These are phyloP conservation scores for Melanargia galathea DNA, from an alignment of 2,888 invertebrate species.

Conservation along the genomic window DNA sequence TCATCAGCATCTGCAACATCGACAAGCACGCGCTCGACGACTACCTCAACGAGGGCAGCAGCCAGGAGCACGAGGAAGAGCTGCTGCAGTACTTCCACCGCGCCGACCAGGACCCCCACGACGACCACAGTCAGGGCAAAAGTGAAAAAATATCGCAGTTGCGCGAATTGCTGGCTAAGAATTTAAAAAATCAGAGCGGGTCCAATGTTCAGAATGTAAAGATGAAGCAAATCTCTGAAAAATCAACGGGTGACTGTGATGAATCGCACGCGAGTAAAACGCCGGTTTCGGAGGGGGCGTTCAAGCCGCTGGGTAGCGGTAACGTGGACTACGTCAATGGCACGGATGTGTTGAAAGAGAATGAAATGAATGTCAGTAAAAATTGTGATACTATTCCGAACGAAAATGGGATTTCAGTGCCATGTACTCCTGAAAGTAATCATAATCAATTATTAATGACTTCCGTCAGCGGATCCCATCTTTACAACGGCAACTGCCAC, in stretches of 20 bases:
- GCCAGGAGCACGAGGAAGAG: constrained; percentile 93
- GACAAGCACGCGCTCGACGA: constrained; percentile 92
- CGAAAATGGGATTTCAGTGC: constrained; percentile 58
- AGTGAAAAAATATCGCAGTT: constrained; percentile 88
- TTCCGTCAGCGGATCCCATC: constrained; percentile 52
- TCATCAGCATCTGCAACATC: constrained; percentile 88
- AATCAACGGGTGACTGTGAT: constrained; percentile 50
- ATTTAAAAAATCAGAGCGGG: constrained; percentile 79
- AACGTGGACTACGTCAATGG: constrained; percentile 53
- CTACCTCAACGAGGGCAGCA: constrained; percentile 88
- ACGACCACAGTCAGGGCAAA: constrained; percentile 78
- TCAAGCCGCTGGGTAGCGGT: constrained; percentile 56
- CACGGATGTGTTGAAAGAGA: constrained; percentile 47
- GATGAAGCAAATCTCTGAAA: constrained; percentile 51
- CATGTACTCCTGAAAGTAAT: constrained; percentile 52
- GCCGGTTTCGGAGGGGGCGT: constrained; percentile 60
- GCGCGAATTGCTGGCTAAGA: constrained; percentile 86
- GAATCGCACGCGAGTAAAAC: constrained; percentile 52
- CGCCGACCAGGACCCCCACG: constrained; percentile 70
- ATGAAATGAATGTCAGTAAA: constrained; percentile 51
- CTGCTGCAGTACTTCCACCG: constrained; percentile 90
- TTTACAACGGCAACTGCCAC: constrained; percentile 68
- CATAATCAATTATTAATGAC: constrained; percentile 52
- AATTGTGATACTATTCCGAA: constrained; percentile 52
- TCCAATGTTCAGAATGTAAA: constrained; percentile 50